Percentiles rank a stretch among this genome's conserved stretches.
Conservation (phyloP, 1,140 invertebrate genomes). For the Drosophila insularis region DNA sequence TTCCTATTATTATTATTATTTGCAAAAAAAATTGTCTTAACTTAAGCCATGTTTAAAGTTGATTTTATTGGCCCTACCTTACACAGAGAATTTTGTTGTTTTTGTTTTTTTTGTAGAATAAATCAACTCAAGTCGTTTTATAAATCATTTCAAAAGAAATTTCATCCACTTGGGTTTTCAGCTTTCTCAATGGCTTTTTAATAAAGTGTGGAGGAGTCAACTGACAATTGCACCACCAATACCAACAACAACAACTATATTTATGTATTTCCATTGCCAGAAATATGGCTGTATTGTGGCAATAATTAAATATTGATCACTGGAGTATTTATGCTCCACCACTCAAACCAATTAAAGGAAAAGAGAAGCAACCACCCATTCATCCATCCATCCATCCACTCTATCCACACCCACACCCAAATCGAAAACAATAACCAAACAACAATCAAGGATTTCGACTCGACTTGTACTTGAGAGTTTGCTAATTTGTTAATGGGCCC, state of each 20-base stretch:
- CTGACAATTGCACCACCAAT: neutral
- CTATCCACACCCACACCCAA: neutral
- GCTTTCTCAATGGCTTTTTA: neutral
- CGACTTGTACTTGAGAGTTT: constrained; percentile 36
- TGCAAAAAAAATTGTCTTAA: too few species aligned
- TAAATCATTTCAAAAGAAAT: too few species aligned
- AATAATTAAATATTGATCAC: constrained; percentile 7
- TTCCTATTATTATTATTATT: too few species aligned
- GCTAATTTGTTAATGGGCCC: constrained; percentile 61
- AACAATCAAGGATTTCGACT: constrained; percentile 27
- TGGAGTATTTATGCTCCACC: neutral
- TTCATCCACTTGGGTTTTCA: neutral
- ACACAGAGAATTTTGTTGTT: too few species aligned
- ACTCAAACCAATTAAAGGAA: neutral
- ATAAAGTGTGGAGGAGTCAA: neutral
- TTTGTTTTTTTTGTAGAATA: too few species aligned
- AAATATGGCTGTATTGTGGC: neutral
- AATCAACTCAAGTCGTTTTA: too few species aligned
- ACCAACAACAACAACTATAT: neutral
- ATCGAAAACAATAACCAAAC: constrained; percentile 19
- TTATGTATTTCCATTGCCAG: neutral
- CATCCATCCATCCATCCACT: neutral
- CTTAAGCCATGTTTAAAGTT: too few species aligned
- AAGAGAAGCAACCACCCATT: neutral
- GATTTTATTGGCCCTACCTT: too few species aligned